phyloP scores from a whole-genome alignment of 2,888 invertebrate genomes.

The Notodonta dromedarius region DNA sequence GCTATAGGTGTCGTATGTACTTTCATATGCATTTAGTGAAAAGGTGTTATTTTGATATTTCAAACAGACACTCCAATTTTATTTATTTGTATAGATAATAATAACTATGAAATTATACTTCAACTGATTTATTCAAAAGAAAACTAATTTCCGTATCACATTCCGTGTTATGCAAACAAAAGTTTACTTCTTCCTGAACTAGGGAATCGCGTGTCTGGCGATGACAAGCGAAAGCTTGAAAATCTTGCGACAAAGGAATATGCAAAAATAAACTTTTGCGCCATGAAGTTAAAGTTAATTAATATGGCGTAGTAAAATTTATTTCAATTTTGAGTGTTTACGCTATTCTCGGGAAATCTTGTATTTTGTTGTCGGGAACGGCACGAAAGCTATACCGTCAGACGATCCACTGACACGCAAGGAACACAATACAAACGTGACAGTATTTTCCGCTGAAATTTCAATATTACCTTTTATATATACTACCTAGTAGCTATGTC shows the following conservation, averaged over 20 bases:
- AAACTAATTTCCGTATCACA: background rate
- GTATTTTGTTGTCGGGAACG: slow-evolving; percentile 18
- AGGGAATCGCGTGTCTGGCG: slow-evolving; percentile 49
- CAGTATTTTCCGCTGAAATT: background rate
- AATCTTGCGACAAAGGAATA: slow-evolving; percentile 1
- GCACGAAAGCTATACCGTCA: slow-evolving; percentile 9
- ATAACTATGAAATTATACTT: background rate
- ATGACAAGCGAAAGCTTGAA: slow-evolving; percentile 21
- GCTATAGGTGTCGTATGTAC: no score
- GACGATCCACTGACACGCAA: slow-evolving; percentile 21
- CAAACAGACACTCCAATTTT: no score
- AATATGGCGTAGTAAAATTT: slow-evolving; percentile 19
- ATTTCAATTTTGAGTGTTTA: slow-evolving; percentile 19
- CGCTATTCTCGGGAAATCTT: slow-evolving; percentile 14
- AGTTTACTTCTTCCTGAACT: slow-evolving; percentile 39
- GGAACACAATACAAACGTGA: background rate
- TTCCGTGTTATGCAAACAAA: slow-evolving; percentile 19
- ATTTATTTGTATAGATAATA: no score
- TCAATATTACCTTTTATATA: background rate
- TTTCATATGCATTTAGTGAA: no score
- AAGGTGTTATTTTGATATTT: no score
- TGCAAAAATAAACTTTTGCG: slow-evolving; percentile 17
- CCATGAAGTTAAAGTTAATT: slow-evolving; percentile 19
- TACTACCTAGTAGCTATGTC: no score
- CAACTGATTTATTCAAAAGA: no score